phyloP scores from a whole-genome alignment of 1,140 invertebrate species.

The Probaryconus sp. region DNA sequence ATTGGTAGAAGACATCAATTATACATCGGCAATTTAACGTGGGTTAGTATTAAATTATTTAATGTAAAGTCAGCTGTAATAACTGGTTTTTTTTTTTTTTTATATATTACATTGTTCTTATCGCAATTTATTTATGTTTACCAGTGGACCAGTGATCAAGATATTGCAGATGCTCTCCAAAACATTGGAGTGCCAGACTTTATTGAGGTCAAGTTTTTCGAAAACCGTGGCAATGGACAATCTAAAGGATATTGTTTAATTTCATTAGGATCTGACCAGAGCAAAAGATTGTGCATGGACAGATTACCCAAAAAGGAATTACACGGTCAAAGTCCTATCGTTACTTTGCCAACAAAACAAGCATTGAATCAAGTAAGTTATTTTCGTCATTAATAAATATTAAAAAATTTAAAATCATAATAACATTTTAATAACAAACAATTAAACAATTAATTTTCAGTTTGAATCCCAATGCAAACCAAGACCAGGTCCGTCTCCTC shows the following conservation, averaged over 20 bases:
- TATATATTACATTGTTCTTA: too few relatives aligned
- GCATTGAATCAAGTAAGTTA: slow-evolving; percentile 82
- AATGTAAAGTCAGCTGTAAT: too few relatives aligned
- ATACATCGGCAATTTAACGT: slow-evolving; percentile 97
- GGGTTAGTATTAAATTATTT: slow-evolving; percentile 79
- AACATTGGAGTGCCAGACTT: slow-evolving; percentile 95
- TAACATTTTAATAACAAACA: background rate
- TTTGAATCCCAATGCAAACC: slow-evolving; percentile 96
- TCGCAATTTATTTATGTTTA: slow-evolving; percentile 53
- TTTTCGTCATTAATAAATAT: background rate
- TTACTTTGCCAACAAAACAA: slow-evolving; percentile 97
- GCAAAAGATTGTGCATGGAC: slow-evolving; percentile 93
- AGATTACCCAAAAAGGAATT: slow-evolving; percentile 95
- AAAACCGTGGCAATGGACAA: slow-evolving; percentile 99
- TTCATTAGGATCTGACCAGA: slow-evolving; percentile 93
- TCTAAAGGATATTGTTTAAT: slow-evolving; percentile 98
- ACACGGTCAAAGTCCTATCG: slow-evolving; percentile 95
- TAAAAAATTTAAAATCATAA: background rate
- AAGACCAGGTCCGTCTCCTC: slow-evolving; percentile 85
- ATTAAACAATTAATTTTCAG: slow-evolving; percentile 71
- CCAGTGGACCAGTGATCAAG: slow-evolving; percentile 98
- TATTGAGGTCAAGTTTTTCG: slow-evolving; percentile 99
- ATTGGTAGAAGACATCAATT: slow-evolving; percentile 90
- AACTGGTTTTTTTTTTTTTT: too few relatives aligned
- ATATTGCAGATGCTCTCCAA: slow-evolving; percentile 92